Evolutionary conservation across 2,888 invertebrate genomes (phyloP).

Genomic region (Heteropelma amictum): DNA sequence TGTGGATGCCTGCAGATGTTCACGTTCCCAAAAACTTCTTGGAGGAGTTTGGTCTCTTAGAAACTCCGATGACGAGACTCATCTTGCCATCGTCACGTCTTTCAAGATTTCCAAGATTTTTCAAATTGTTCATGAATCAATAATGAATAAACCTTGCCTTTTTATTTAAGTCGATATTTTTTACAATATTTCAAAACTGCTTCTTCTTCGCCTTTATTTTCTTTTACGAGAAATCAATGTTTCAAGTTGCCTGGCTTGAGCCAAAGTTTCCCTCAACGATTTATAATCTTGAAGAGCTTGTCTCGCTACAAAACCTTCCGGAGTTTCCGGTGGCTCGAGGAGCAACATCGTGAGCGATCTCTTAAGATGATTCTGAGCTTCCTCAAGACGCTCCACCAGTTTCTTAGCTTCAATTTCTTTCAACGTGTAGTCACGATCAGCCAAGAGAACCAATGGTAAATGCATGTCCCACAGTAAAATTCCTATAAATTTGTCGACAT

Average conservation of each 20-base stretch:
- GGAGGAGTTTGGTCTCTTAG: no score
- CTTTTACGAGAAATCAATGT: not conserved
- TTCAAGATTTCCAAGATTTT: no score
- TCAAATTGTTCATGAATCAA: no score
- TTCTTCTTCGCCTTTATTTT: not conserved
- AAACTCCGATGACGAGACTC: no score
- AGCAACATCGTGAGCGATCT: constrained; percentile 83
- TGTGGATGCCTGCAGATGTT: no score
- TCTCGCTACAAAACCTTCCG: constrained; percentile 85
- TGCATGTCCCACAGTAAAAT: constrained; percentile 88
- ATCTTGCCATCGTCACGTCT: no score
- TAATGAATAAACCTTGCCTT: no score
- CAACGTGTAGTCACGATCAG: constrained; percentile 82
- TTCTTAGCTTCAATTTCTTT: constrained; percentile 81
- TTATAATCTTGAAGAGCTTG: constrained; percentile 84
- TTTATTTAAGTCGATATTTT: no score
- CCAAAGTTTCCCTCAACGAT: constrained; percentile 80
- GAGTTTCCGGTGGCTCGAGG: constrained; percentile 85
- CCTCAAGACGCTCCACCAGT: constrained; percentile 80
- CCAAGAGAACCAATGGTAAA: constrained; percentile 82
- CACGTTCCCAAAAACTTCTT: no score
- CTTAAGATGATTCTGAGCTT: constrained; percentile 82
- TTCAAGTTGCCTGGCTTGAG: constrained; percentile 47
- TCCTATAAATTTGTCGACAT: constrained; percentile 78
- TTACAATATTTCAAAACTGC: no score